These are phyloP conservation scores for Craseonycteris thonglongyai DNA, from an alignment of 2,113 vertebrate species.

Conservation along the genomic window DNA sequence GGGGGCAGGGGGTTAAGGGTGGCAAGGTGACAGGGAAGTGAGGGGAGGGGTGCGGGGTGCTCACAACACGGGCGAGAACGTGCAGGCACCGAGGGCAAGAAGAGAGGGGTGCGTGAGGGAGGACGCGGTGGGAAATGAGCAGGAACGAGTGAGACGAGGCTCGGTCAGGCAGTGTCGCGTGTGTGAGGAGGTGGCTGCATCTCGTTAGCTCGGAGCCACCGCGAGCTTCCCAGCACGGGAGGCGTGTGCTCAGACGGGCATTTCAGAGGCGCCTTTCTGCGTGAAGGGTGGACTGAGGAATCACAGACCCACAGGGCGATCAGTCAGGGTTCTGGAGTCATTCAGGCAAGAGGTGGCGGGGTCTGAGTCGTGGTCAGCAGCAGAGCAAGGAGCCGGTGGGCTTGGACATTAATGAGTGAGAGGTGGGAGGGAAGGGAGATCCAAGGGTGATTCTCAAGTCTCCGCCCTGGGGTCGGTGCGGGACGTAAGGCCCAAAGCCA, in stretches of 20 bases:
- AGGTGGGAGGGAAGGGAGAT: background rate
- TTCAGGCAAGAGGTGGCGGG: background rate
- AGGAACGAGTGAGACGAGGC: background rate
- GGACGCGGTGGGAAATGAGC: background rate
- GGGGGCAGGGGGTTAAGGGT: background rate
- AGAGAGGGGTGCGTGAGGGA: background rate
- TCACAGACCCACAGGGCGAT: background rate
- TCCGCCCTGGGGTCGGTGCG: background rate
- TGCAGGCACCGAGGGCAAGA: background rate
- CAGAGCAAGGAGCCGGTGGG: background rate
- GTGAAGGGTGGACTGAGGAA: background rate
- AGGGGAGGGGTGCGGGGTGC: background rate
- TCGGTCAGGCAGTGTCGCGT: background rate
- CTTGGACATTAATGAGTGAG: background rate
- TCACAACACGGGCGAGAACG: background rate
- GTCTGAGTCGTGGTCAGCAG: background rate
- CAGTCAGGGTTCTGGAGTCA: background rate
- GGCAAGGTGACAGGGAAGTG: background rate
- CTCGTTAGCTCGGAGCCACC: background rate
- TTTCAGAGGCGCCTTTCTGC: slow-evolving; percentile 9
- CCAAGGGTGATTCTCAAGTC: background rate
- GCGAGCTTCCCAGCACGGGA: background rate
- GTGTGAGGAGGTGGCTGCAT: background rate
- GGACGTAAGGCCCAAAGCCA: background rate
- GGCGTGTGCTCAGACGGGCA: background rate